These are phyloP conservation scores for Anaspis maculata DNA, from an alignment of 2,888 invertebrate species.

Conservation along the genomic window DNA sequence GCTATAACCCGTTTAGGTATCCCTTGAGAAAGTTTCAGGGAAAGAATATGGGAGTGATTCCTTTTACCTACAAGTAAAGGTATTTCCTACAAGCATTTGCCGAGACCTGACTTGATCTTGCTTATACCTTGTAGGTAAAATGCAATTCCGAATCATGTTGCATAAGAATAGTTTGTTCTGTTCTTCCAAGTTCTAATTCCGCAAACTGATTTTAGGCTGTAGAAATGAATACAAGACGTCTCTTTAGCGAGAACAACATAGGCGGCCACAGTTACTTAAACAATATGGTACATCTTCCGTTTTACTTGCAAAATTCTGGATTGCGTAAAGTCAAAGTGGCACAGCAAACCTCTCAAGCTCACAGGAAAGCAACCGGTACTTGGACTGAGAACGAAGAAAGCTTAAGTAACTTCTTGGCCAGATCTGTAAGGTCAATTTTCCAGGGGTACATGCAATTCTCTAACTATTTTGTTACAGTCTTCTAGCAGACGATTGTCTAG, in stretches of 20 bases:
- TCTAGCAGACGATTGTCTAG: slow-evolving; percentile 70
- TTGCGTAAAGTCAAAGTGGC: slow-evolving; percentile 81
- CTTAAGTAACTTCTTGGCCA: slow-evolving; percentile 43
- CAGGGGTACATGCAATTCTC: not conserved
- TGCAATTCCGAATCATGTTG: no score
- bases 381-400: slow-evolving; percentile 51
- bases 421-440: slow-evolving; percentile 39
- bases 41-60: no score
- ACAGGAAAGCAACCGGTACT: slow-evolving; percentile 37
- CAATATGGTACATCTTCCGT: slow-evolving; percentile 95
- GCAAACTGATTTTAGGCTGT: slow-evolving; percentile 76
- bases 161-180: no score
- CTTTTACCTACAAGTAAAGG: no score
- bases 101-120: no score
- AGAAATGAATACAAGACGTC: slow-evolving; percentile 77
- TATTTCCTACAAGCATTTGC: no score
- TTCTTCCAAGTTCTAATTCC: no score
- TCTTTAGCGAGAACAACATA: slow-evolving; percentile 86
- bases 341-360: slow-evolving; percentile 65
- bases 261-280: slow-evolving; percentile 91
- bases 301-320: slow-evolving; percentile 95
- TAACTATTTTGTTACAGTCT: slow-evolving; percentile 41
- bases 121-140: no score
- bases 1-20: no score
- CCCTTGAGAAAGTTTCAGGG: no score